These are phyloP conservation scores for Ardeotis arabs DNA, from an alignment of 2,113 vertebrate genomes.

Conservation along the genomic window DNA sequence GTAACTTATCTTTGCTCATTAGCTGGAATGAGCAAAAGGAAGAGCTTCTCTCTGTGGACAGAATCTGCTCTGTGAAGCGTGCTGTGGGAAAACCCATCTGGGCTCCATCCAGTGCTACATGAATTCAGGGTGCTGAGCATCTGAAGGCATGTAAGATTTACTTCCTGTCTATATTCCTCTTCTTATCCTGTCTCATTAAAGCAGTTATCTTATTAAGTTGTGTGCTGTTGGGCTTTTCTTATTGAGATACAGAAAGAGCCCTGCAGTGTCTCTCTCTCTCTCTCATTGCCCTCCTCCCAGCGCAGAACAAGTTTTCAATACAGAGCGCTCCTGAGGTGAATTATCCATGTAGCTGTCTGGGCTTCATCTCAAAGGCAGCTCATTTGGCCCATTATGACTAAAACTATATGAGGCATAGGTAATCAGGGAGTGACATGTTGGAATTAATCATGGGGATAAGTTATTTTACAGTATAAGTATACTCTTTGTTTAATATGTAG, in stretches of 20 bases:
- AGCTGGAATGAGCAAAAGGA: not conserved
- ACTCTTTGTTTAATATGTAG: not conserved
- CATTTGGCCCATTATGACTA: not conserved
- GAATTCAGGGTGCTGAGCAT: rapidly evolving
- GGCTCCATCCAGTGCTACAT: rapidly evolving
- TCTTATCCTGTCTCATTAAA: not conserved
- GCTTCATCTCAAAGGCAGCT: not conserved
- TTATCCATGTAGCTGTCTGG: not conserved
- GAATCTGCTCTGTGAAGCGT: not conserved
- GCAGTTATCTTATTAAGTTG: not conserved
- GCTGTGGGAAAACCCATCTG: not conserved
- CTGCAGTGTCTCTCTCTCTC: not conserved
- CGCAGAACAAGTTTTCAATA: not conserved
- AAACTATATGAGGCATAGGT: not conserved
- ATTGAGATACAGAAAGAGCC: not conserved
- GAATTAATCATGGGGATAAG: not conserved
- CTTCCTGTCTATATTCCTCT: not conserved
- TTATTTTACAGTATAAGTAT: not conserved
- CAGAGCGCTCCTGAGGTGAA: not conserved
- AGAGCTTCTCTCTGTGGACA: not conserved
- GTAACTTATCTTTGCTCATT: not conserved
- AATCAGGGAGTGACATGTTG: not conserved
- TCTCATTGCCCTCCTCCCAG: not conserved
- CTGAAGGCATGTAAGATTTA: not conserved
- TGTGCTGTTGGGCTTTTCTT: not conserved